phyloP scores from a whole-genome alignment of 2,888 invertebrate genomes.

The Drosophila recens region DNA sequence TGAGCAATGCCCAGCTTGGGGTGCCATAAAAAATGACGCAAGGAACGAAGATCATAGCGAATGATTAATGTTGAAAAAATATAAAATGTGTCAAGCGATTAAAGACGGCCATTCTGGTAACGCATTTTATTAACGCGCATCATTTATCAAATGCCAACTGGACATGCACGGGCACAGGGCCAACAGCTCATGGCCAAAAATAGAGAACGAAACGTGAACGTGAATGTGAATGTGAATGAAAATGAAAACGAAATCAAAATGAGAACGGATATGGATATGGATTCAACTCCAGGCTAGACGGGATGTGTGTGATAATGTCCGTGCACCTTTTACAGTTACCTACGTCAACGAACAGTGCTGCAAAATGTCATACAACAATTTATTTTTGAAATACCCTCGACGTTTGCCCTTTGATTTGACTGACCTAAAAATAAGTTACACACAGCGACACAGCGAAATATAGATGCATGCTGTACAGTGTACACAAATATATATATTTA shows the following conservation, averaged over 20 bases:
- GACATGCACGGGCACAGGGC: slow-evolving; percentile 22
- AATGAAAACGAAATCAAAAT: slow-evolving; percentile 27
- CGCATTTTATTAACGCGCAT: slow-evolving; percentile 68
- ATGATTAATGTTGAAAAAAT: slow-evolving; percentile 74
- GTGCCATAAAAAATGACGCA: slow-evolving; percentile 39
- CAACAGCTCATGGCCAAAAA: slow-evolving; percentile 22
- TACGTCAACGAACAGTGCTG: slow-evolving; percentile 44
- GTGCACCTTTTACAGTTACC: slow-evolving; percentile 35
- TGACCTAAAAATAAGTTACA: slow-evolving; percentile 37
- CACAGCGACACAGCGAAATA: slow-evolving; percentile 3
- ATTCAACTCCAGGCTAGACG: slow-evolving; percentile 43
- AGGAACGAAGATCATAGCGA: slow-evolving; percentile 51
- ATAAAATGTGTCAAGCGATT: slow-evolving; percentile 76
- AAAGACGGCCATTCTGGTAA: slow-evolving; percentile 65
- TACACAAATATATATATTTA: background rate
- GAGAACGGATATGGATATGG: background rate
- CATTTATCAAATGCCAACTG: slow-evolving; percentile 69
- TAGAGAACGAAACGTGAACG: slow-evolving; percentile 7
- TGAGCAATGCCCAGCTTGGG: slow-evolving; percentile 12
- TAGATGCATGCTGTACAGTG: slow-evolving; percentile 14
- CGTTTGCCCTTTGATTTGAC: slow-evolving; percentile 58
- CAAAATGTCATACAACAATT: slow-evolving; percentile 56
- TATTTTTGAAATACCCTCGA: slow-evolving; percentile 42
- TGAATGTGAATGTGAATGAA: slow-evolving; percentile 25
- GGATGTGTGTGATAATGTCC: slow-evolving; percentile 42